A percentile compares a stretch with the other conserved stretches of the same genome.
phyloP scores from a whole-genome alignment of 2,113 vertebrate genomes.

The Coregonus clupeaformis region DNA sequence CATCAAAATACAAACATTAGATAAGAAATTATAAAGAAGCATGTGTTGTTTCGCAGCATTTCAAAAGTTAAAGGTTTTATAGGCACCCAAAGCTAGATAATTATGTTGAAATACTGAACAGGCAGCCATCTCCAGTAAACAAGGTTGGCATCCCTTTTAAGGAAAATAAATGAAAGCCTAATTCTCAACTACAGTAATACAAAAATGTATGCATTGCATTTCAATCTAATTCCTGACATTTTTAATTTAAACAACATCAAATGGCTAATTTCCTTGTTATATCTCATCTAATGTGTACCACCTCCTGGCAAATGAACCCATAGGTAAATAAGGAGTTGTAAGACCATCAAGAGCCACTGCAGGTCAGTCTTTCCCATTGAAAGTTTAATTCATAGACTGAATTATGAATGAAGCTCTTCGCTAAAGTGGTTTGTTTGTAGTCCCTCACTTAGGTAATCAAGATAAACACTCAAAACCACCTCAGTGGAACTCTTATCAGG shows the following conservation, averaged over 20 bases:
- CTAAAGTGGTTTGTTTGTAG: neutral
- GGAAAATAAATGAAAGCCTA: neutral
- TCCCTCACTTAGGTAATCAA: neutral
- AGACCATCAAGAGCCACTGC: neutral
- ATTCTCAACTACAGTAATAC: neutral
- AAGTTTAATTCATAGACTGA: neutral
- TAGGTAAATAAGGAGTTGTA: neutral
- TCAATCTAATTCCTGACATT: conserved; percentile 12
- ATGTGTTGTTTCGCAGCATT: conserved; percentile 33
- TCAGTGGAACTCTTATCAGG: neutral
- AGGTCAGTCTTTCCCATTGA: neutral
- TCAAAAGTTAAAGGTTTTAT: conserved; percentile 22
- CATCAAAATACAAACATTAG: neutral
- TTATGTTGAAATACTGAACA: conserved; percentile 8
- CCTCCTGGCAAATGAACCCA: conserved; percentile 9
- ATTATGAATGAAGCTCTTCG: neutral
- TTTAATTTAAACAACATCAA: conserved; percentile 5
- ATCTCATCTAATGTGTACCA: neutral
- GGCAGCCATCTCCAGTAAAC: neutral
- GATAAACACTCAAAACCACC: neutral
- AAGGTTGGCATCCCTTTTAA: conserved; percentile 1
- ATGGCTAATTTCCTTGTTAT: neutral
- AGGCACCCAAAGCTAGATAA: conserved; percentile 40
- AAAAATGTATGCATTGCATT: neutral
- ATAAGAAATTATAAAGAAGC: conserved; percentile 34